Percentiles rank a stretch among this genome's conserved stretches.
Evolutionary conservation across 2,113 vertebrate species (phyloP).

Genomic region (Megaptera novaeangliae): DNA sequence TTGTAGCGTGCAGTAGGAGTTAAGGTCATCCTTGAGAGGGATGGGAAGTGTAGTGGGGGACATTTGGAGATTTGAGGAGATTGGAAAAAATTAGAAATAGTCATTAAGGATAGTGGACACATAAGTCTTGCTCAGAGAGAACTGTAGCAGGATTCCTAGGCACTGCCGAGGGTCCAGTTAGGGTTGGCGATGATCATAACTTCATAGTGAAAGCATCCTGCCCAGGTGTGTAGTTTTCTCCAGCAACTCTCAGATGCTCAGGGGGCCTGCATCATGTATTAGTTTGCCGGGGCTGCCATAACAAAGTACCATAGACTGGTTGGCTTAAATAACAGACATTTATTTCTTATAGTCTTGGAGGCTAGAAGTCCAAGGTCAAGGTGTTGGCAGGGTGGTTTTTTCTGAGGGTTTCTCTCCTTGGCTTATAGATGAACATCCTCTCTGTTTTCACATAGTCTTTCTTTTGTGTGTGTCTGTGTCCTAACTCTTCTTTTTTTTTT

Average conservation of each 20-base stretch:
- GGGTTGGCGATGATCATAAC: background rate
- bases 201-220: background rate
- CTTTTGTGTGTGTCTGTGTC: background rate
- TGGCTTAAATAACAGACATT: background rate
- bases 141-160: background rate
- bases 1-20: background rate
- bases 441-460: background rate
- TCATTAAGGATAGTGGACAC: background rate
- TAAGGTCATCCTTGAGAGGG: too few species aligned
- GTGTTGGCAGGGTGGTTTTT: background rate
- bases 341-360: background rate
- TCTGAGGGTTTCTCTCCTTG: background rate
- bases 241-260: background rate
- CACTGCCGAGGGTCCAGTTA: background rate
- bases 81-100: background rate
- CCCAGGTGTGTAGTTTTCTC: background rate
- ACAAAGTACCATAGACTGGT: background rate
- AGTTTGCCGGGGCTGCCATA: too few species aligned
- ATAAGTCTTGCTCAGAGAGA: background rate
- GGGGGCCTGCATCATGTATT: rapidly evolving
- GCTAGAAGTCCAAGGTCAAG: background rate
- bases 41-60: background rate
- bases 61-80: background rate
- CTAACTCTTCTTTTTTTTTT: background rate
- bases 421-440: background rate